Base-by-base conservation (phyloP, 2,113 vertebrate species). In the Platichthys flesus region DNA sequence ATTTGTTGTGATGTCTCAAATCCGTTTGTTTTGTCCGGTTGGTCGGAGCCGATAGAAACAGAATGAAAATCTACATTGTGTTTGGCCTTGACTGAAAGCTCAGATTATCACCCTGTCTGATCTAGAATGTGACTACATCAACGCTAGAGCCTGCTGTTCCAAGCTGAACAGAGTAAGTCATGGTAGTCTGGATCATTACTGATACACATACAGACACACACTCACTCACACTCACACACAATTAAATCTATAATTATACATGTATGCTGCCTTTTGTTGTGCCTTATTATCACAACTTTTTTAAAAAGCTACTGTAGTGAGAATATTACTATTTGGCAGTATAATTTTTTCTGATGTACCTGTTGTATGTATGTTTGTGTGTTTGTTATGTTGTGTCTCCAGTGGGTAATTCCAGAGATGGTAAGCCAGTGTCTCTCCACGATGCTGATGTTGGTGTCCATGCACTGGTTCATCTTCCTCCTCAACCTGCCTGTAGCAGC, bases 121-220 rank as follows among this genome's bases (percentile, higher is more conserved):
- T 93, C 94, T 99, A 86, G 98, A 99, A 91, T 99, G 98, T 88
- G 98, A 99, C 91, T 99, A 98, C 90, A 98, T 99, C 84, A 99
- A 99, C 0, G 98, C 98, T 16, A 91, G 97, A 87, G 95, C 98
- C 0, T 99, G 98, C 94, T 99, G 98, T 88, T 97, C 98, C 60
- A 99, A 99, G 86, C 94, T 99, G 49, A 99, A 99, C 92, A 99
- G 98, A 96, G 98, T 99, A 94, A 88, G 94, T 91, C 12, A 9
- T 4, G 1, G 16, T 24, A n/a, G 2, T 60, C 2, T 52, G 45
- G 45, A 49, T 18, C 16, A 49, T 16, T 20, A 18, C 14, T 16
- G 13, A 6, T n/a, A 8, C 35, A 37, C 60, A 42, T 35, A 13
- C 20, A 21, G n/a, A 61, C 31, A 12, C 31, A 60, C 18, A n/a